phyloP scores from a whole-genome alignment of 35 echinoderm and acorn worm species.

The Apostichopus parvimensis region DNA sequence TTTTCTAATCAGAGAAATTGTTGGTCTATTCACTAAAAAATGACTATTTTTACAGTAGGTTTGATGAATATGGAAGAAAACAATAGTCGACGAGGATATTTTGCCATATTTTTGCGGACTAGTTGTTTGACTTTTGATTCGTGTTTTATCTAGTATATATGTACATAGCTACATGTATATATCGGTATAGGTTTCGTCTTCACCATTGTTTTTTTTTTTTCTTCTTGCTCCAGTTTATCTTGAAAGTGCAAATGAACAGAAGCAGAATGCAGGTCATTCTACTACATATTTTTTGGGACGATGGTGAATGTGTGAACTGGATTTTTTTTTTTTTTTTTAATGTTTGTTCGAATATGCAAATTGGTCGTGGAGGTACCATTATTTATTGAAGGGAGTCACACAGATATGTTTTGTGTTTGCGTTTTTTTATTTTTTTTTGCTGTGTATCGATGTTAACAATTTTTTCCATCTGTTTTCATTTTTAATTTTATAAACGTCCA shows the following conservation, averaged over 20 bases:
- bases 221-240: background rate
- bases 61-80: background rate
- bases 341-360: background rate
- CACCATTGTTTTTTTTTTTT: background rate
- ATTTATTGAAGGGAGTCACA: background rate
- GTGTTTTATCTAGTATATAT: conserved; percentile 36
- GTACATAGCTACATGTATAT: conserved; percentile 59
- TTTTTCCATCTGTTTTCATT: too few relatives aligned
- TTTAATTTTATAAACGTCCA: too few relatives aligned
- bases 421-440: background rate
- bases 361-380: background rate
- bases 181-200: conserved; percentile 44
- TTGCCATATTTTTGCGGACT: background rate
- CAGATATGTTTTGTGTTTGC: background rate
- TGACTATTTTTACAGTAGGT: conserved; percentile 25
- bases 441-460: background rate
- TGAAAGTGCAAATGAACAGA: background rate
- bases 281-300: background rate
- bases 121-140: background rate
- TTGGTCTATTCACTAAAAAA: background rate
- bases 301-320: too few relatives aligned
- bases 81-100: background rate
- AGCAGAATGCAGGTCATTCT: background rate
- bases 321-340: background rate
- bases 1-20: conserved; percentile 12